Conservation (phyloP, 2,797 vertebrate genomes). For the Sebastes vulpes region DNA sequence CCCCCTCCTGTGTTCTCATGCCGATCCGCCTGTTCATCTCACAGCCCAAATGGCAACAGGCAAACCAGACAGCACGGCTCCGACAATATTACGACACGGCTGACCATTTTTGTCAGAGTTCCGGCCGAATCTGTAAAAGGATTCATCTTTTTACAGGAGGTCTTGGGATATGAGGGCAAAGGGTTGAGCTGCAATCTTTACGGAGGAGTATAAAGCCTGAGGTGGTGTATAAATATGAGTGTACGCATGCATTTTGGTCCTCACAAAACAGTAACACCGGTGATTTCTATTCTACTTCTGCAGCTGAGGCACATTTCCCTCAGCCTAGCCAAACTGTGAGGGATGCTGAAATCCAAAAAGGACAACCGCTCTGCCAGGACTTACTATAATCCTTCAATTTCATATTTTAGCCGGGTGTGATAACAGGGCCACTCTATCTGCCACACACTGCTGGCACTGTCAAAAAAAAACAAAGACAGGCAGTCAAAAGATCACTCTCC, state of each 20-base stretch:
- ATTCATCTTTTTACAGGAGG: constrained; percentile 1
- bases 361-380: constrained; percentile 49
- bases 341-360: constrained; percentile 40
- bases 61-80: constrained; percentile 50
- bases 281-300: constrained; percentile 9
- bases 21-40: constrained; percentile 66
- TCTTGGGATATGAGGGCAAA: constrained; percentile 5
- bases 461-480: constrained; percentile 52
- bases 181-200: background rate
- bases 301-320: constrained; percentile 3
- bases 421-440: constrained; percentile 56
- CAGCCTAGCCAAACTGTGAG: constrained; percentile 13
- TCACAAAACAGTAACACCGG: background rate
- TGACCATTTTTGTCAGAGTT: constrained; percentile 37
- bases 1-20: constrained; percentile 40
- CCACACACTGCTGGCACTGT: constrained; percentile 45
- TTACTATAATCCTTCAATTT: constrained; percentile 78
- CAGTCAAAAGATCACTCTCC: constrained; percentile 64
- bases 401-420: constrained; percentile 54
- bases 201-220: background rate
- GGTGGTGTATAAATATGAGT: background rate
- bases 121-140: constrained; percentile 7
- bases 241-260: background rate
- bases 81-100: constrained; percentile 14
- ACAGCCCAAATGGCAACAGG: constrained; percentile 61